These are phyloP conservation scores for Steinernema scapterisci DNA, from an alignment of 2,888 invertebrate species.

Conservation along the genomic window DNA sequence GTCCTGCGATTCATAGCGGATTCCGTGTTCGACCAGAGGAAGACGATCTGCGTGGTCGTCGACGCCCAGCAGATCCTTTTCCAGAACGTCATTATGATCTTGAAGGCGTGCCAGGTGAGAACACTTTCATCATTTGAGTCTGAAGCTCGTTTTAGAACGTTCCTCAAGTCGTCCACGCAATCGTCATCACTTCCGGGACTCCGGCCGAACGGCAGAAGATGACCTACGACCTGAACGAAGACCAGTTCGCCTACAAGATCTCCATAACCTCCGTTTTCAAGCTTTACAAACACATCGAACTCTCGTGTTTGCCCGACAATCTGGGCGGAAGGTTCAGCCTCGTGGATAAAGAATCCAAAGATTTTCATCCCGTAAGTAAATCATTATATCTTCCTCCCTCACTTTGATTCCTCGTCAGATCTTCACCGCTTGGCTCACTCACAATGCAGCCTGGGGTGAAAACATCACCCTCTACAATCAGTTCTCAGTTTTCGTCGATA, in stretches of 20 bases:
- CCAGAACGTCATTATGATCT: conserved; percentile 1
- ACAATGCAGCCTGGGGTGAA: conserved; percentile 6
- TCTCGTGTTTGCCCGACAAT: conserved; percentile 4
- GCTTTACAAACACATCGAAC: conserved; percentile 28
- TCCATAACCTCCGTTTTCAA: conserved; percentile 15
- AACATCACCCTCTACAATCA: conserved; percentile 1
- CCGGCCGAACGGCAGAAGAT: conserved; percentile 18
- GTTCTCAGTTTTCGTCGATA: conserved; percentile 5
- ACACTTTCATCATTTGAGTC: not conserved
- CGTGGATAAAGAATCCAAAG: conserved; percentile 1
- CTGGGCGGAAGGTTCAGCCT: conserved; percentile 10
- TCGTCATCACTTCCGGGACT: not conserved
- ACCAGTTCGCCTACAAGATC: conserved; percentile 25
- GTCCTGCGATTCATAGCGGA: not conserved
- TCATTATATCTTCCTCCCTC: no score
- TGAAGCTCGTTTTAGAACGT: not conserved
- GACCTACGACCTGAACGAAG: conserved; percentile 19
- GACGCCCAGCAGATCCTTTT: conserved; percentile 7
- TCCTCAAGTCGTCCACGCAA: conserved; percentile 37
- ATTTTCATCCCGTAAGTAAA: not conserved
- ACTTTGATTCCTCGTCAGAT: not conserved
- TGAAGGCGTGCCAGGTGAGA: conserved; percentile 52
- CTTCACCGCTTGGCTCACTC: conserved; percentile 4
- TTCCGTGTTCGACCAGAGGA: conserved; percentile 11
- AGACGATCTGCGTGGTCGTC: not conserved